Percentiles rank a stretch among this genome's conserved stretches.
Conservation (phyloP, 2,888 invertebrate genomes). For the Hyalella azteca region DNA sequence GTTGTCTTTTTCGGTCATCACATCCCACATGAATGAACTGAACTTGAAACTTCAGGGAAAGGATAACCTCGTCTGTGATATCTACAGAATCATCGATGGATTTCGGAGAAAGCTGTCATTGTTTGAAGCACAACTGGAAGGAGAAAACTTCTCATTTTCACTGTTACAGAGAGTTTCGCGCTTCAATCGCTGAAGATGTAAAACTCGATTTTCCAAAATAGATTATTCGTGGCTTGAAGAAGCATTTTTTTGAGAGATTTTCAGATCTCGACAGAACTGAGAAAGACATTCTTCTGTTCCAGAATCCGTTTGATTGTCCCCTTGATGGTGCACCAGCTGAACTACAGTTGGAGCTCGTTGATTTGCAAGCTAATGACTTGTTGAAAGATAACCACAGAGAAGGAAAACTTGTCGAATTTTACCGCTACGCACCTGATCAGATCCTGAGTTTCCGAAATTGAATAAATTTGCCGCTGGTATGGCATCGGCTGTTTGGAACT, state of each 20-base stretch:
- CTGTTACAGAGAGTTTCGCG: constrained; percentile 39
- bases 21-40: no score
- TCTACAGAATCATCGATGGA: neutral
- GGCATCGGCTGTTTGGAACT: constrained; percentile 2
- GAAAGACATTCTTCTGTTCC: constrained; percentile 26
- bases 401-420: constrained; percentile 38
- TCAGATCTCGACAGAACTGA: constrained; percentile 21
- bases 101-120: no score
- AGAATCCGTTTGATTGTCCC: constrained; percentile 27
- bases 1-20: no score
- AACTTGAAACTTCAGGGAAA: neutral
- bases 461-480: constrained; percentile 20
- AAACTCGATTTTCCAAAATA: constrained; percentile 38
- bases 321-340: neutral
- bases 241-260: constrained; percentile 26
- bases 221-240: constrained; percentile 34
- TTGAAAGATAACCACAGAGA: constrained; percentile 29
- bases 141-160: constrained; percentile 33
- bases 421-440: constrained; percentile 12
- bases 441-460: constrained; percentile 25
- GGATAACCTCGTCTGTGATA: neutral
- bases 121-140: constrained; percentile 16
- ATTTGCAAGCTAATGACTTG: constrained; percentile 36
- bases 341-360: constrained; percentile 35
- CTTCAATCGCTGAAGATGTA: constrained; percentile 33